Evolutionary conservation across 2,113 vertebrate species (phyloP), one percentile per base, ranked within the genome.

Genomic region (Lophius piscatorius): DNA sequence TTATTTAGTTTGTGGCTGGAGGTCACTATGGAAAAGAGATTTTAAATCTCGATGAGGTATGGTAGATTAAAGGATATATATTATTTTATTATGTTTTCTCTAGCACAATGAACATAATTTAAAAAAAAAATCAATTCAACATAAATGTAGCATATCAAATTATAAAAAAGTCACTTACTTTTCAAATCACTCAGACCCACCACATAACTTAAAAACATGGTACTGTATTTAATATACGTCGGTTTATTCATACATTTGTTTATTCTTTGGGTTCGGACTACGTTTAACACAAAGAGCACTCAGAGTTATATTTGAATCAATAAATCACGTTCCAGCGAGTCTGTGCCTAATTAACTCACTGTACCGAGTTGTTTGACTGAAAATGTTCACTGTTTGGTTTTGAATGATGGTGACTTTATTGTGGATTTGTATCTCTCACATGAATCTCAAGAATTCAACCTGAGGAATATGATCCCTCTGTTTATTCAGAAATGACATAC

Each of bases 371-470:
- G 24, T 28, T 21, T 29, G 5, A 34, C 10, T 34, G 10, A 40
- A 50, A 22, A 5, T 3, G 20, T 45, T 52, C 14, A 26, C 6
- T 41, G 10, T 29, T 52, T 48, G 11, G 6, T 23, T 38, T 13
- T 35, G 33, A 35, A 35, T 21, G 33, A 29, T 22, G 7, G 4
- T 7, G 26, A 16, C 18, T 68, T 69, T n/a, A 31, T 33, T 51
- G 21, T 16, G 38, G 9, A 9, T 69, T 24, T 31, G n/a, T n/a
- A n/a, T n/a, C n/a, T n/a, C n/a, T n/a, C n/a, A n/a, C n/a, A n/a
- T n/a, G n/a, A n/a, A n/a, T n/a, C n/a, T n/a, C n/a, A n/a, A n/a
- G n/a, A n/a, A 34, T 18, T 21, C 1, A 0, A 46, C 17, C 10
- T 12, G 2, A 23, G 3, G 14, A 35, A 26, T 9, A 42, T 9